Percentiles rank a stretch among this genome's conserved stretches.
These are phyloP conservation scores for Eilema caniola DNA, from an alignment of 2,888 invertebrate genomes.

Conservation along the genomic window DNA sequence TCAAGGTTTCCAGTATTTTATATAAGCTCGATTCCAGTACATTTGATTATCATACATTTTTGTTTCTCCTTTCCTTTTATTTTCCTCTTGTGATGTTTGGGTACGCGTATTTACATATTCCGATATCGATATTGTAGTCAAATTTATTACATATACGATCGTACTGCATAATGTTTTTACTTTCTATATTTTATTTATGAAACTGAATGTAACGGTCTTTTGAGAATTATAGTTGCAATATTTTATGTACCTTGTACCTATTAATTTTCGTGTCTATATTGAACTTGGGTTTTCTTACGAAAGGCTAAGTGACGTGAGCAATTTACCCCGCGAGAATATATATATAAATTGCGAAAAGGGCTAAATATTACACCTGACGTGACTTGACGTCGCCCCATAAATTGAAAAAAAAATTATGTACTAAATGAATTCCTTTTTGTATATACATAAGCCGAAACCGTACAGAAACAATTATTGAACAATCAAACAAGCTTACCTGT, in stretches of 20 bases:
- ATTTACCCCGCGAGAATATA: not conserved
- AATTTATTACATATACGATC: conserved; percentile 76
- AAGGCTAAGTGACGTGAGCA: not conserved
- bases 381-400: too few relatives aligned
- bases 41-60: conserved; percentile 82
- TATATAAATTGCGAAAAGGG: not conserved
- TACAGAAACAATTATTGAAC: too few relatives aligned
- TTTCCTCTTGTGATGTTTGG: conserved; percentile 79
- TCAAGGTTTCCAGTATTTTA: conserved; percentile 59
- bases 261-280: conserved; percentile 29
- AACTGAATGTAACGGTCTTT: conserved; percentile 41
- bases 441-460: too few relatives aligned
- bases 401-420: too few relatives aligned
- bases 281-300: conserved; percentile 37
- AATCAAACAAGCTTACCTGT: too few relatives aligned
- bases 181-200: conserved; percentile 63
- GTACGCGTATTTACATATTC: conserved; percentile 80
- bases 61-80: conserved; percentile 74
- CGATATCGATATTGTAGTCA: conserved; percentile 77
- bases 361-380: not conserved
- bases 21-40: conserved; percentile 69
- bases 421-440: too few relatives aligned
- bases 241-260: conserved; percentile 38
- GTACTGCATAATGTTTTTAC: conserved; percentile 68
- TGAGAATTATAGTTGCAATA: conserved; percentile 55